Conservation (phyloP, 2,888 invertebrate genomes). For the Drosophila gaucha region DNA sequence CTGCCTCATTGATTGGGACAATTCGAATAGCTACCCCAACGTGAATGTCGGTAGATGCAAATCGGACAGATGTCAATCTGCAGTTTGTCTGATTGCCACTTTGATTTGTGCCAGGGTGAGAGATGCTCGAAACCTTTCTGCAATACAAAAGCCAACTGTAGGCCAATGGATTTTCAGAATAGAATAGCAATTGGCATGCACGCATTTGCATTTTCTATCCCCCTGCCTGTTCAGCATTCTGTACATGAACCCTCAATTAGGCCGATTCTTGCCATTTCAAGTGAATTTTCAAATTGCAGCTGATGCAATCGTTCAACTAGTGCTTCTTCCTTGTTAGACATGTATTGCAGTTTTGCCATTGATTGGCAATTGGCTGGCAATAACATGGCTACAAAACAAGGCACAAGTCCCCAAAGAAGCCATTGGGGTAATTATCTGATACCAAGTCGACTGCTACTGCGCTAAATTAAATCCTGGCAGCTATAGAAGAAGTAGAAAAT, state of each 20-base stretch:
- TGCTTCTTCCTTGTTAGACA: conserved; percentile 14
- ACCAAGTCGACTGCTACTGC: conserved; percentile 1
- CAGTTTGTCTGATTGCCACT: conserved; percentile 68
- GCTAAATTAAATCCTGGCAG: background rate
- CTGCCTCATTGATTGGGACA: conserved; percentile 53
- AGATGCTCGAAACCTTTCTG: background rate
- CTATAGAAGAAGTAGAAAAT: background rate
- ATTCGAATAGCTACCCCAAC: conserved; percentile 41
- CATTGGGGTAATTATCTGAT: conserved; percentile 15
- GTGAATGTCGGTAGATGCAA: conserved; percentile 55
- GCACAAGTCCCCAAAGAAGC: conserved; percentile 15
- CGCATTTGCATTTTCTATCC: conserved; percentile 37
- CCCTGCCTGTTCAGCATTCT: conserved; percentile 11
- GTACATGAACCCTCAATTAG: conserved; percentile 48
- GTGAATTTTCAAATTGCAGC: conserved; percentile 46
- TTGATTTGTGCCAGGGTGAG: conserved; percentile 44
- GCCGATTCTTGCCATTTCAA: conserved; percentile 36
- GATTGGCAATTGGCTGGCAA: conserved; percentile 47
- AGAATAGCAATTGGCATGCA: conserved; percentile 28
- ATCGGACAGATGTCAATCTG: conserved; percentile 76
- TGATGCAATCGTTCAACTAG: conserved; percentile 40
- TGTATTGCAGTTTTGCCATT: conserved; percentile 28
- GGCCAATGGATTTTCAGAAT: conserved; percentile 13
- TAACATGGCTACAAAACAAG: conserved; percentile 30
- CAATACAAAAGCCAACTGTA: conserved; percentile 4